These are phyloP conservation scores for Crocidura indochinensis DNA, from an alignment of 2,797 vertebrate genomes.

Conservation along the genomic window DNA sequence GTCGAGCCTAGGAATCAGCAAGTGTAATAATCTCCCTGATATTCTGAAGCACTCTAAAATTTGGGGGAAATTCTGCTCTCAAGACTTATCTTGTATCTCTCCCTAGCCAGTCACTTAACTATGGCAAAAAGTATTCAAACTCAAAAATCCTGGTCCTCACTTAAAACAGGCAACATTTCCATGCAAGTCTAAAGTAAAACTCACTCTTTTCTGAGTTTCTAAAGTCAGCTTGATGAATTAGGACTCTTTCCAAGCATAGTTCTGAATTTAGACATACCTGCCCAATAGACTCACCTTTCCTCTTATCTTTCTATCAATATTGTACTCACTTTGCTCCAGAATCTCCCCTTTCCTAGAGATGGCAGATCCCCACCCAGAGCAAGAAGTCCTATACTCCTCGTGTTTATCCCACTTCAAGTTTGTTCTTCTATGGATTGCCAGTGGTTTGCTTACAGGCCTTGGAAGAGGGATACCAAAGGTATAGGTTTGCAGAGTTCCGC, in stretches of 20 bases:
- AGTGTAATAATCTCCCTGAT: slow-evolving; percentile 5
- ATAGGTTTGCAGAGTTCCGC: too few relatives aligned
- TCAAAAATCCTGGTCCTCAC: neutral
- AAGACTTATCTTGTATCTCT: slow-evolving; percentile 10
- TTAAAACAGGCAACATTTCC: neutral
- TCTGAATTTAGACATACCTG: neutral
- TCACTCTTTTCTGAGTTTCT: neutral
- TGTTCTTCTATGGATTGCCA: neutral
- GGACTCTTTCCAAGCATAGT: neutral
- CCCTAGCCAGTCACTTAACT: neutral
- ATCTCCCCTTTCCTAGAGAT: neutral
- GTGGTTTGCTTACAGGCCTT: neutral
- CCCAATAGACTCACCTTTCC: neutral
- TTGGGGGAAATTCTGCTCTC: neutral
- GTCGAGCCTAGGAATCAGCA: neutral
- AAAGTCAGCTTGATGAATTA: neutral
- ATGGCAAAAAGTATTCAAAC: neutral
- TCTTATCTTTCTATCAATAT: too few relatives aligned
- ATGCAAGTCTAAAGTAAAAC: neutral
- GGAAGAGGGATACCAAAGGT: neutral
- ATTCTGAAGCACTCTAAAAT: neutral
- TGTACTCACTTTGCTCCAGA: neutral
- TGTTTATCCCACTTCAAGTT: fast-evolving
- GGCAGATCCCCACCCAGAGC: neutral
- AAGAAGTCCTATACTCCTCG: neutral